Base-by-base conservation (phyloP, 2,113 vertebrate species). In the Poeciliopsis retropinna region DNA sequence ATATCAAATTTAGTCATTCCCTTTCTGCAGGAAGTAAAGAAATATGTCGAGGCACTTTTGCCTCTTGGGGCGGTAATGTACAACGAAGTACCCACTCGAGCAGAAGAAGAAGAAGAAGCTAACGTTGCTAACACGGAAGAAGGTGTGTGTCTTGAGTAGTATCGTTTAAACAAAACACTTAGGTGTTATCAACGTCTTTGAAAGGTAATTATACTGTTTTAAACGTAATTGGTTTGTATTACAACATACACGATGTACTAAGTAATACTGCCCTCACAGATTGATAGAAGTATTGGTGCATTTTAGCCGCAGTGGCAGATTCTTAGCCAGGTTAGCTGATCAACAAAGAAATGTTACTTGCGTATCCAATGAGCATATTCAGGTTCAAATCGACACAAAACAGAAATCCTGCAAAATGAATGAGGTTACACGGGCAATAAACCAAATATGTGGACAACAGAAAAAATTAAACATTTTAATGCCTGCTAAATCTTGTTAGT, bases 301-400 rank as follows among this genome's bases (percentile, higher is more conserved):
- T 47, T 71, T 62, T 75, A 62, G 29, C 47, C 10, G 32, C 13
- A 66, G 41, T 22, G 17, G 13, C 34, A 9, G 22, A 34, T 64
- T 12, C 60, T 67, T 69, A 87, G 85, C 85, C 2, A 0, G 19
- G 17, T 44, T 68, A 77, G 77, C 83, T 82, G 61, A 75, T 67
- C 70, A 89, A 87, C 89, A 89, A 88, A 89, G 81, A 75, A 47
- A 9, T 7, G 13, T 47, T 31, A 1, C 37, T 19, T 57, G 22
- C 0, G 7, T 6, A 39, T 31, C 30, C 14, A 3, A 19, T 7
- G 27, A 12, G 17, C 3, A 5, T 2, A 37, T 37, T 70, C 3
- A 28, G 10, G 10, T 0, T 8, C 13, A 3, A 60, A 1, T 15
- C 27, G 4, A 27, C 2, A 57, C 25, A 57, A 61, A 10, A 25